Conservation (phyloP, 2,888 invertebrate species). For the Anticlea derivata region DNA sequence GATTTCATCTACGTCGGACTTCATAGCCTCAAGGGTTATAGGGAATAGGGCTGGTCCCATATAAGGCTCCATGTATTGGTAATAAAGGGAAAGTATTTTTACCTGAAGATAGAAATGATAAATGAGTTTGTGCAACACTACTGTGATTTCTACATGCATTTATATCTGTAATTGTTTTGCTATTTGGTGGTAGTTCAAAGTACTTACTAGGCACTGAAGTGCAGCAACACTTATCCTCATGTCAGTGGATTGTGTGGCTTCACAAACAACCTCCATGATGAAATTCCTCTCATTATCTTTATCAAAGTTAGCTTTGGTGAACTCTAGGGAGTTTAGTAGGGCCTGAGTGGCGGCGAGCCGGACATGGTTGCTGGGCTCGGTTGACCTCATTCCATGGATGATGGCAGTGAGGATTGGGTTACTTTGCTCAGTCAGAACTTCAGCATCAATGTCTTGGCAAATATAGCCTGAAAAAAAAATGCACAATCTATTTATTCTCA, state of each 20-base stretch:
- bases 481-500: background rate
- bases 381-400: constrained; percentile 98
- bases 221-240: constrained; percentile 97
- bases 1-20: constrained; percentile 97
- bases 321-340: constrained; percentile 97
- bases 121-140: background rate
- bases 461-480: constrained; percentile 87
- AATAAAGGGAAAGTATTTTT: constrained; percentile 98
- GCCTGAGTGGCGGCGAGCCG: constrained; percentile 98
- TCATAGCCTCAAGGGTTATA: constrained; percentile 99
- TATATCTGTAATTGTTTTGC: too few relatives aligned
- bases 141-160: too few relatives aligned
- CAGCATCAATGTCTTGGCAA: constrained; percentile 98
- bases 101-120: constrained; percentile 58
- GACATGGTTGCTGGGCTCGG: constrained; percentile 96
- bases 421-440: constrained; percentile 95
- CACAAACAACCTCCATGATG: constrained; percentile 99
- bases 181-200: background rate
- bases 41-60: constrained; percentile 99
- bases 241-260: constrained; percentile 97
- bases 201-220: constrained; percentile 95
- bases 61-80: constrained; percentile 99
- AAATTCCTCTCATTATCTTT: constrained; percentile 98
- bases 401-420: constrained; percentile 99
- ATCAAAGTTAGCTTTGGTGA: constrained; percentile 99